These are phyloP conservation scores for Sebastes trivittatus DNA, from an alignment of 2,797 vertebrate species.

Conservation along the genomic window DNA sequence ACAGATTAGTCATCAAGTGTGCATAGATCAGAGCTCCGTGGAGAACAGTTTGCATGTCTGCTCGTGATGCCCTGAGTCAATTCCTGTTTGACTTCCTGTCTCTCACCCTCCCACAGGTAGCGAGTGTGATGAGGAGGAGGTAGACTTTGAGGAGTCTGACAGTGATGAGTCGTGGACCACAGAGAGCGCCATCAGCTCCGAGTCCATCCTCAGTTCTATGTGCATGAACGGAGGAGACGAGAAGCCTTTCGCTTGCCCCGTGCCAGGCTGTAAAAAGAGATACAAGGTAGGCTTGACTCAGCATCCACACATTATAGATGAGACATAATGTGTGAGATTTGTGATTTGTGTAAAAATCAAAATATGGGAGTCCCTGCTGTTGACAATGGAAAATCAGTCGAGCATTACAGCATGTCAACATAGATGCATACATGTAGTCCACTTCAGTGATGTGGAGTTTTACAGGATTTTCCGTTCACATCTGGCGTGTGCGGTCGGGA, in stretches of 20 bases:
- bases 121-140: constrained; percentile 97
- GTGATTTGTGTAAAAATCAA: constrained; percentile 2
- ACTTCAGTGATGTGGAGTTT: constrained; percentile 74
- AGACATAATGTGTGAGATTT: not conserved
- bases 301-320: not conserved
- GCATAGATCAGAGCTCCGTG: constrained; percentile 4
- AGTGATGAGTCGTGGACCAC: constrained; percentile 99
- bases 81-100: not conserved
- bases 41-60: not conserved
- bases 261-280: constrained; percentile 99
- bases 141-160: constrained; percentile 98
- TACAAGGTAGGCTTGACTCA: constrained; percentile 83
- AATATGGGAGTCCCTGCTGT: constrained; percentile 24
- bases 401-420: constrained; percentile 61
- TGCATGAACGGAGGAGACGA: constrained; percentile 99
- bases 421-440: constrained; percentile 72
- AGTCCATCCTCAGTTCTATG: constrained; percentile 99
- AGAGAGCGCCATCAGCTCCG: constrained; percentile 98
- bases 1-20: constrained; percentile 15
- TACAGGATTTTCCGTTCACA: constrained; percentile 82
- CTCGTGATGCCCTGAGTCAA: not conserved
- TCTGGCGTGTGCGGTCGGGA: constrained; percentile 78
- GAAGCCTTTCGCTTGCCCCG: constrained; percentile 98
- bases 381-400: constrained; percentile 45
- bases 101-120: constrained; percentile 84